Conservation (phyloP, 1,140 invertebrate species). For the Triops longicaudatus region DNA sequence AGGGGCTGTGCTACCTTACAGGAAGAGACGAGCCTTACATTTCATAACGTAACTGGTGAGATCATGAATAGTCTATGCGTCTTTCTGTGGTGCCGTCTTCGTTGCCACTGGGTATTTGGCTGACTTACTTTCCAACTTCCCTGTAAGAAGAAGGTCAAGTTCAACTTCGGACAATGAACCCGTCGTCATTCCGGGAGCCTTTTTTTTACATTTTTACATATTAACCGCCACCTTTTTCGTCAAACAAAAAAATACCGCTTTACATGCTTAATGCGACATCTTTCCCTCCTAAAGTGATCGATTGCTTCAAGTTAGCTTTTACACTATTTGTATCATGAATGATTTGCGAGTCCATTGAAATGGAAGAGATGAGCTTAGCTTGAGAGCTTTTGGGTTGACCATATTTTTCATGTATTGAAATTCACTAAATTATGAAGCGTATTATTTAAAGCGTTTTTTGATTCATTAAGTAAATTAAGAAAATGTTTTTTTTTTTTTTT, state of each 20-base stretch:
- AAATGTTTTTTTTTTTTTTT: too few species aligned
- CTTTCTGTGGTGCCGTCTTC: not conserved
- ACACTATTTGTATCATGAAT: not conserved
- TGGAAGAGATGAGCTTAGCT: too few species aligned
- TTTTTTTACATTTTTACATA: not conserved
- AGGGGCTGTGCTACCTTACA: not conserved
- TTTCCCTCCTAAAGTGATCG: not conserved
- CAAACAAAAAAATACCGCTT: not conserved
- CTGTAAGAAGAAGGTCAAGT: constrained; percentile 8
- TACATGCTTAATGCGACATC: not conserved
- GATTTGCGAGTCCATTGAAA: not conserved
- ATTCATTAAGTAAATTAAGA: too few species aligned
- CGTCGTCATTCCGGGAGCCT: not conserved
- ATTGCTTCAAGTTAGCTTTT: not conserved
- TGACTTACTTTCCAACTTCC: constrained; percentile 11
- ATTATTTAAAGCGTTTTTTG: too few species aligned
- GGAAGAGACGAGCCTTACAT: not conserved
- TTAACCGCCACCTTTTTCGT: not conserved
- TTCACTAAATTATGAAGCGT: too few species aligned
- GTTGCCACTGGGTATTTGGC: not conserved
- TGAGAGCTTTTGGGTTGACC: too few species aligned
- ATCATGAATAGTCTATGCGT: constrained; percentile 4
- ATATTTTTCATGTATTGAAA: too few species aligned
- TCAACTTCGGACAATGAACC: constrained; percentile 15
- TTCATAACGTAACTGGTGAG: not conserved